phyloP scores from a whole-genome alignment of 23 tunicate genomes.

The Phallusia fumigata region DNA sequence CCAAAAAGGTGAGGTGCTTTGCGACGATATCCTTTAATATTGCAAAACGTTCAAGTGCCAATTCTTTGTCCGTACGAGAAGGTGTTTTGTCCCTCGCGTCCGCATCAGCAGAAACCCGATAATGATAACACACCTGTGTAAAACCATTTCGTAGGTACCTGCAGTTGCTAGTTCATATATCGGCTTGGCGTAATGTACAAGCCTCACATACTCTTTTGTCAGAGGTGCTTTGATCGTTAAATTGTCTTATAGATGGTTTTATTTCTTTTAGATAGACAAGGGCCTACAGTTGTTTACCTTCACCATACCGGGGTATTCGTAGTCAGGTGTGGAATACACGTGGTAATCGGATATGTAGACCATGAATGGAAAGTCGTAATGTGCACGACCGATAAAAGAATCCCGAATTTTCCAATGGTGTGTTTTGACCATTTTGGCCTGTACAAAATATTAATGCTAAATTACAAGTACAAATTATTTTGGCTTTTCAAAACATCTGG shows the following conservation, averaged over 20 bases:
- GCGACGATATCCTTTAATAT: slow-evolving; percentile 19
- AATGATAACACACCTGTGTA: slow-evolving; percentile 52
- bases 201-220: no score
- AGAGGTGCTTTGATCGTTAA: no score
- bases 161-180: no score
- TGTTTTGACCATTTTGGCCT: slow-evolving; percentile 53
- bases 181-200: no score
- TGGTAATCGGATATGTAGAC: slow-evolving; percentile 21
- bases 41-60: slow-evolving; percentile 25
- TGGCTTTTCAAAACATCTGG: neutral
- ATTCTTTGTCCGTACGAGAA: neutral
- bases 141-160: no score
- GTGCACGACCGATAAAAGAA: slow-evolving; percentile 21
- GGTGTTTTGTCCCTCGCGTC: slow-evolving; percentile 19
- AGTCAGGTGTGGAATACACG: slow-evolving; percentile 79
- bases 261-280: no score
- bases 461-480: no score
- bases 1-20: slow-evolving; percentile 42
- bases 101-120: slow-evolving; percentile 51
- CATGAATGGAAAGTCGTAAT: slow-evolving; percentile 37
- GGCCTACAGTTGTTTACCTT: no score
- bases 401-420: slow-evolving; percentile 73
- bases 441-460: neutral
- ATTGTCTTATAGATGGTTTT: no score
- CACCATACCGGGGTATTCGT: slow-evolving; percentile 75